Conservation (phyloP, 2,113 vertebrate genomes). For the Hemiscyllium ocellatum region DNA sequence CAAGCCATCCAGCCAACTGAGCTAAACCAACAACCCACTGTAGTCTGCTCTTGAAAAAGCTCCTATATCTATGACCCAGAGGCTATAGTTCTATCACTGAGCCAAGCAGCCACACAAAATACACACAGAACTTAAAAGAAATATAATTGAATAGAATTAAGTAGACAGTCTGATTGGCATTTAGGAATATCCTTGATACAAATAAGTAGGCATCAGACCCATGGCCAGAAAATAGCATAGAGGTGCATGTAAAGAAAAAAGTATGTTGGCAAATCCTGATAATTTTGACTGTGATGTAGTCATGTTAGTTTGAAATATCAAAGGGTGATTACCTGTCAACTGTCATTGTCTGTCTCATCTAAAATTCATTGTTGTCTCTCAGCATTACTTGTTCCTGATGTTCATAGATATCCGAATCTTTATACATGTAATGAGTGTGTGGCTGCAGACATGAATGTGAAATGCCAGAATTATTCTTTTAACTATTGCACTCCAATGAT, state of each 20-base stretch:
- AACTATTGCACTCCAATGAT: conserved; percentile 5
- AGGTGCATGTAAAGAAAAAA: neutral
- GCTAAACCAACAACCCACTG: neutral
- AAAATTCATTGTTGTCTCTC: neutral
- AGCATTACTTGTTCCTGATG: conserved; percentile 26
- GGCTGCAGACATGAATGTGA: neutral
- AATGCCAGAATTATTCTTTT: neutral
- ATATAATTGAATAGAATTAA: neutral
- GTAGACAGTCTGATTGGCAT: neutral
- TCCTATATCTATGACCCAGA: neutral
- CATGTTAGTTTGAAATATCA: conserved; percentile 16
- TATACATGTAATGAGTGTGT: neutral
- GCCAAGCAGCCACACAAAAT: neutral
- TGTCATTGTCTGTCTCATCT: conserved; percentile 8
- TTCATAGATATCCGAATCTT: neutral
- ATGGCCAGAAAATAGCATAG: neutral
- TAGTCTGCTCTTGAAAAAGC: neutral
- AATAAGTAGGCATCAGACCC: neutral
- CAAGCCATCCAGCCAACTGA: too few relatives aligned
- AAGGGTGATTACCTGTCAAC: conserved; percentile 20
- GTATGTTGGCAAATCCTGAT: neutral
- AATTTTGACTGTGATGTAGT: conserved; percentile 11
- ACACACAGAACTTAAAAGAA: neutral
- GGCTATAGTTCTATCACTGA: neutral
- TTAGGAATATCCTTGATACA: neutral